Evolutionary conservation across 1,140 invertebrate genomes (phyloP), one percentile per base, ranked within the genome.

Genomic region (Drosophila burlai): DNA sequence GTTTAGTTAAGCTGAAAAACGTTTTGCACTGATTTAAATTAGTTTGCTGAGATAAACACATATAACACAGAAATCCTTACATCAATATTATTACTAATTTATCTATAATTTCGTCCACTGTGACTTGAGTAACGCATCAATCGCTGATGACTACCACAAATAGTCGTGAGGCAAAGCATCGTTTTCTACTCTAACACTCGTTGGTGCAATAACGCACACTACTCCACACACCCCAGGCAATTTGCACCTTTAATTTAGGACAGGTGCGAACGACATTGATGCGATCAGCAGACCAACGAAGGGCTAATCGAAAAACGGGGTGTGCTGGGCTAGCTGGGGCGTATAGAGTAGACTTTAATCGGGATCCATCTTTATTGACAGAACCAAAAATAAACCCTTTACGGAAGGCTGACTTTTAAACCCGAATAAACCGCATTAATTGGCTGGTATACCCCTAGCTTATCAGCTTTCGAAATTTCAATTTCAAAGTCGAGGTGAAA

Each of bases 401-500:
- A 40, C 21, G 54, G 34, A 55, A 55, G 52, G 52, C 34, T 24
- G 52, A 21, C 13, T 38, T 4, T 55, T 16, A 16, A 29, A 18
- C 62, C 18, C 18, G 24, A 49, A 38, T 52, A 11, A 64, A 60
- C 21, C 46, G 29, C 24, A 61, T 43, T 18, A 42, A 50, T 46
- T 63, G 29, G 16, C 64, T 55, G 47, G 58, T 42, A 60, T 50
- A 18, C 15, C 34, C 34, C 24, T 26, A 40, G 42, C 72, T 78
- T 84, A 84, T 84, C 81, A 75, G 36, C 34, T 46, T 38, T 64
- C 59, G 58, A 73, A 81, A 78, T 79, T 81, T 74, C 46, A 66
- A 81, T 81, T 86, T 85, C 79, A 85, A 81, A 84, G 82, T 84
- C 82, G 82, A 85, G 74, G 82, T 75, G 67, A 84, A 66, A 59